Evolutionary conservation across 2,888 invertebrate genomes (phyloP).

Genomic region (Drosophila testacea): DNA sequence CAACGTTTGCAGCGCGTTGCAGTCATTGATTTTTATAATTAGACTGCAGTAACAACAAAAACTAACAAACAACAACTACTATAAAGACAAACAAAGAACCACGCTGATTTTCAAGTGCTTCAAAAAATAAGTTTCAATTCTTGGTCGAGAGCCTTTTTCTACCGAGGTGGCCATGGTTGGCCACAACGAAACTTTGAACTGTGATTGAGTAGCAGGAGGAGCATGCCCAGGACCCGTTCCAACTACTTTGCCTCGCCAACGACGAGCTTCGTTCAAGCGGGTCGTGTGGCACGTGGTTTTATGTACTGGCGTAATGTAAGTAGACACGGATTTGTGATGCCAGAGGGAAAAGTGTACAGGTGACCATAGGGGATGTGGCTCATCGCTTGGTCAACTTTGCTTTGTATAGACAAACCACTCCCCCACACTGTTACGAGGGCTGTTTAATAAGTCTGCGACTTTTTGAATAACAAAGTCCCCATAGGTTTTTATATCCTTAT

Average conservation of each 20-base stretch:
- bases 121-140: constrained; percentile 41
- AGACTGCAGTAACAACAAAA: constrained; percentile 52
- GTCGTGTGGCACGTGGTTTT: constrained; percentile 73
- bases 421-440: constrained; percentile 6
- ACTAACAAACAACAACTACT: constrained; percentile 22
- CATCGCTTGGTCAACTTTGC: constrained; percentile 24
- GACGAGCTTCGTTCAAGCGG: constrained; percentile 65
- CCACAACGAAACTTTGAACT: constrained; percentile 2
- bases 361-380: constrained; percentile 17
- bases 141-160: constrained; percentile 21
- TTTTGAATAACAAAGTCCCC: too few relatives aligned
- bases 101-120: constrained; percentile 58
- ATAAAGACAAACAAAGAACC: constrained; percentile 40
- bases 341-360: neutral
- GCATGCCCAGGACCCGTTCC: constrained; percentile 49
- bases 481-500: too few relatives aligned
- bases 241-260: constrained; percentile 50
- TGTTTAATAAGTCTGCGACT: too few relatives aligned
- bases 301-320: constrained; percentile 79
- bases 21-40: constrained; percentile 73
- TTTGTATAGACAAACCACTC: constrained; percentile 39
- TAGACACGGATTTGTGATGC: constrained; percentile 57
- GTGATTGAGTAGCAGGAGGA: constrained; percentile 33
- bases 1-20: constrained; percentile 58
- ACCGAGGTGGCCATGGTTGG: constrained; percentile 2